Base-by-base conservation (phyloP, 1,140 invertebrate genomes). In the Drosophila pachea region DNA sequence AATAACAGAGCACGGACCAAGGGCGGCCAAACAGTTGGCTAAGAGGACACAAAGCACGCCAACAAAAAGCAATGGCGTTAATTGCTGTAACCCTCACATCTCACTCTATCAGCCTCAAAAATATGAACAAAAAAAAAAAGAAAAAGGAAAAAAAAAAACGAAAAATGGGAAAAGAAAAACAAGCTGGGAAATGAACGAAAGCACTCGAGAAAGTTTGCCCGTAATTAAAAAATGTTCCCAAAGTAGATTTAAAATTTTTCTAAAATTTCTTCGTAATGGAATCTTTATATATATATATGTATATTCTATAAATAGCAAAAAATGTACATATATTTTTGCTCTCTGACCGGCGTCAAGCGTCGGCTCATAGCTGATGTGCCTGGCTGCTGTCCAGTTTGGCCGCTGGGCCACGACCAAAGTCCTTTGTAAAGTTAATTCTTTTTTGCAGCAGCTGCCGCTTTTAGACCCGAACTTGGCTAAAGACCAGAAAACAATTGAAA, bases 1-100 rank as follows among this genome's bases (percentile, higher is more conserved):
- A 76, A 84, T 83, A 84, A 70, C 68, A 56, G 59, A 54, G 52
- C 67, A 76, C 56, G 62, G 22, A 64, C 38, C 72, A 75, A 82
- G 66, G 73, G 61, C 61, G 33, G 47, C 62, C 63, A 32, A 48
- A 43, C n/a, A 32, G 32, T 52, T 35, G 48, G 42, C 42, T 31
- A 50, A 70, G 63, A 72, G 72, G 63, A 68, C 68, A 65, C 69
- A 53, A 68, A 65, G 78, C 53, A 69, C 47, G 62, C 59, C 43
- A 73, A 47, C 48, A 49, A 68, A 70, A 78, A 59, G 64, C 54
- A 52, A 56, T 61, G 68, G 64, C 75, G 78, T 84, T 83, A 83
- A 83, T 83, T 78, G 79, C 76, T 61, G 72, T 48, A 84, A 73
- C 68, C 62, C 62, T 32, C 56, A 22, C 22, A 22, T 2, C 22